Evolutionary conservation across 2,888 invertebrate species (phyloP), one percentile per base, ranked within the genome.

Genomic region (Sialis fuliginosa): DNA sequence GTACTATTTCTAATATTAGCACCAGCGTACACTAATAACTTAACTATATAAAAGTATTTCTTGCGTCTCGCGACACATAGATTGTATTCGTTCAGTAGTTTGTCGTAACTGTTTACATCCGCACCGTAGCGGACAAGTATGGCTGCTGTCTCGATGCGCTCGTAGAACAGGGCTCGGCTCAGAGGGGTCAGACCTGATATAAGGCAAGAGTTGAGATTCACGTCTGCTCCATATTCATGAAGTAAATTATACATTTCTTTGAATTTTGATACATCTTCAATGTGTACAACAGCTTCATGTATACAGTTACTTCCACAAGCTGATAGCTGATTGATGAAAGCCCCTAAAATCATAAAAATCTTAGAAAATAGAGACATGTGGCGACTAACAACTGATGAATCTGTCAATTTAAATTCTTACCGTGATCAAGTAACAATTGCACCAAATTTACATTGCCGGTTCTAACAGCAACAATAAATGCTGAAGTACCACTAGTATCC

Each of bases 401-500:
- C 22, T 22, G 22, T 22, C 33, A 45, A 41, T 41, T 12, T 39
- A 33, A 40, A 1, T 46, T 52, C 57, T 60, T 65, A 77, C 77
- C 77, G 60, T 71, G 68, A 55, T 65, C 55, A 33, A 78, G 61
- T 50, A 77, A 65, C 52, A 72, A 62, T 53, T 66, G 62, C 10
- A 70, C 71, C 39, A 76, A 62, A n/a, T 62, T 58, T 4, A 71
- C 62, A 51, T 69, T 69, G 3, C 68, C 67, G 41, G 68, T 56
- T 44, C 69, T 62, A 5, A 60, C 70, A 6, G 84, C 77, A 22
- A 78, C 59, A 54, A 81, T 70, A 43, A 85, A 60, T 0, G 84
- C 81, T 1, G 82, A 80, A 50, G 79, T 76, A 2, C 81, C 82
- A 55, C 69, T 71, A 52, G 75, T 74, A 60, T 79, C 77, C 52